Evolutionary conservation across 2,113 vertebrate species (phyloP).

Genomic region (Ivindomyrus marchei): DNA sequence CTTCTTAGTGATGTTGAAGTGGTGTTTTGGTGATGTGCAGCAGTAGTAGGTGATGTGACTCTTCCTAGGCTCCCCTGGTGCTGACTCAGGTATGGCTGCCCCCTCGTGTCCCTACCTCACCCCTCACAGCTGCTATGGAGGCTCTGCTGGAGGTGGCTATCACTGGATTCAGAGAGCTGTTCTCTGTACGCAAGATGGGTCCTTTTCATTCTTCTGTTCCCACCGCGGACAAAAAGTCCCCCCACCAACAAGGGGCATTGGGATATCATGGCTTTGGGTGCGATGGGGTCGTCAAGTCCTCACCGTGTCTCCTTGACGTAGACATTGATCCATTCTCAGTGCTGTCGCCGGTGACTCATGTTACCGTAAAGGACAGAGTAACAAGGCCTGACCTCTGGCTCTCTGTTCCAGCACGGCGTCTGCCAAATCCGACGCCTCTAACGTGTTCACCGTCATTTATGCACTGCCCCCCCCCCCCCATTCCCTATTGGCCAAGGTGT

Average conservation of each 20-base stretch:
- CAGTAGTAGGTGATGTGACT: not conserved
- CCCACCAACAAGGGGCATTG: not conserved
- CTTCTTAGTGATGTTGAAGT: too few species aligned
- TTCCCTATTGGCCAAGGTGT: not conserved
- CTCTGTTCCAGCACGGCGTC: not conserved
- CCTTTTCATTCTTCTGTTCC: not conserved
- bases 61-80: not conserved
- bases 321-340: not conserved
- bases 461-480: too few species aligned
- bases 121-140: not conserved
- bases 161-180: not conserved
- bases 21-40: not conserved
- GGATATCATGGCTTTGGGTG: not conserved
- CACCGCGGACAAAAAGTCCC: not conserved
- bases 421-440: not conserved
- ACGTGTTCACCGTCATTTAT: not conserved
- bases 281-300: not conserved
- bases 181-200: not conserved
- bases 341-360: conserved; percentile 7
- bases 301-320: not conserved
- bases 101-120: not conserved
- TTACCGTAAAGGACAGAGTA: conserved; percentile 6
- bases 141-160: not conserved
- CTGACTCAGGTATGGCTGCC: too few species aligned
- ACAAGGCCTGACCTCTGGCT: not conserved